Evolutionary conservation across 1,140 invertebrate species (phyloP).

Genomic region (Drosophila biarmipes): DNA sequence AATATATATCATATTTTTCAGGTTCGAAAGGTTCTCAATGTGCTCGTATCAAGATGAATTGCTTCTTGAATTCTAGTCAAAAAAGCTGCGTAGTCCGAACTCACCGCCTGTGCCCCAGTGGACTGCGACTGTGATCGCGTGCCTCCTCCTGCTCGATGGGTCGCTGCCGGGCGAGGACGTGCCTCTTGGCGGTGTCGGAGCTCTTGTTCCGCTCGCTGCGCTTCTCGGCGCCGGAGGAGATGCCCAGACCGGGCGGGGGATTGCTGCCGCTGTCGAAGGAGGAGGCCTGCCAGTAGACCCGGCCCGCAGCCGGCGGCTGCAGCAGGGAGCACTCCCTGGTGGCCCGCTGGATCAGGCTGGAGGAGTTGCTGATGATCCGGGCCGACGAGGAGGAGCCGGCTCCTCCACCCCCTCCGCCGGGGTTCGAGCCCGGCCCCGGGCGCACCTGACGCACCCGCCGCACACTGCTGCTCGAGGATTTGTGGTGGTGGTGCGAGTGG

Average conservation of each 20-base stretch:
- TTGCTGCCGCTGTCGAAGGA: slow-evolving; percentile 85
- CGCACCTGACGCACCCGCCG: slow-evolving; percentile 58
- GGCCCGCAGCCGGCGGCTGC: slow-evolving; percentile 65
- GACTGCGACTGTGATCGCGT: slow-evolving; percentile 58
- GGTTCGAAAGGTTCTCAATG: too few species aligned
- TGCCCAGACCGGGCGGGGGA: slow-evolving; percentile 39
- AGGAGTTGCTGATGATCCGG: slow-evolving; percentile 79
- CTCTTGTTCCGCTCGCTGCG: slow-evolving; percentile 82
- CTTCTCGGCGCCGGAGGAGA: slow-evolving; percentile 60
- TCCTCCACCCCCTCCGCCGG: slow-evolving; percentile 5
- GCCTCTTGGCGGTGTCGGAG: slow-evolving; percentile 89
- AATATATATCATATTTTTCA: too few species aligned
- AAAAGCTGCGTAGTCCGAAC: too few species aligned
- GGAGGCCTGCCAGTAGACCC: slow-evolving; percentile 80
- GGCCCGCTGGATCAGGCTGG: slow-evolving; percentile 70
- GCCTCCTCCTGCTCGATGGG: slow-evolving; percentile 88
- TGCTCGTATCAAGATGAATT: too few species aligned
- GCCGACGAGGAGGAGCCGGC: slow-evolving; percentile 38
- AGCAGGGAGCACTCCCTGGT: slow-evolving; percentile 75
- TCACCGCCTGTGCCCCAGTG: slow-evolving; percentile 73
- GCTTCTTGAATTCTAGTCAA: too few species aligned
- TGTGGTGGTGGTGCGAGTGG: slow-evolving; percentile 48
- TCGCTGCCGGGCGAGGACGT: slow-evolving; percentile 90
- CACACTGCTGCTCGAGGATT: slow-evolving; percentile 63
- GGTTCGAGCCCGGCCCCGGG: slow-evolving; percentile 16